Base-by-base conservation (phyloP, 2,797 vertebrate genomes). In the Mastacembelus armatus region DNA sequence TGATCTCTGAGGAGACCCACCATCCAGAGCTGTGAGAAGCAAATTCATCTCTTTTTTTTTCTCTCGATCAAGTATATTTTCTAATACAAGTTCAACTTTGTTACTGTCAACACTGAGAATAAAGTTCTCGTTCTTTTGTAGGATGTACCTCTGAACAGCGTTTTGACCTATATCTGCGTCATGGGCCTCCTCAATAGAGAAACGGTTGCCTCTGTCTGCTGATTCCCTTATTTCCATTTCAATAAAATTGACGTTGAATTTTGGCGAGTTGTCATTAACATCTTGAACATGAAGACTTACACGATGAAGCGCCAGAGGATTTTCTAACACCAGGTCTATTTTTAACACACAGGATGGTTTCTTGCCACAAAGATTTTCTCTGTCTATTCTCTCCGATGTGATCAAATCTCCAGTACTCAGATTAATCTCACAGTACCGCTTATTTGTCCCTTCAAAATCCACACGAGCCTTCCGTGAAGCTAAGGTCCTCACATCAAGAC, bases 231-330 rank as follows among this genome's bases (percentile, higher is more conserved):
- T 92, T 81, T 90, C 90, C 72, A 91, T 56, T 62, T 88, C 58
- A n/a, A 90, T 78, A 14, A 78, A 8, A 7, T 88, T 38, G 0
- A 66, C 32, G 2, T 45, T 74, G 54, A 94, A 94, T 39, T 24
- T 16, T 0, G 93, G 92, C 0, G 88, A 64, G 57, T 94, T 94
- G 42, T 94, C 93, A 60, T 94, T 94, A 14, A 93, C 66, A 66
- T 94, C 93, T 38, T 82, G 82, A 63, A 94, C 57, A 62, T 92
- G 86, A 32, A 94, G 26, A 70, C 65, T 75, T 12, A 92, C 10
- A 1, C 88, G 88, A 76, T 91, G 91, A 57, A 94, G 81, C 65
- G 93, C 93, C 44, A 94, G 39, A 19, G 90, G 89, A 61, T 90
- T 90, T 65, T 93, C 93, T 15, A 94, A 59, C 1, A 94, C 66